These are phyloP conservation scores for Odontophorus gujanensis DNA, from an alignment of 2,113 vertebrate genomes.

Conservation along the genomic window DNA sequence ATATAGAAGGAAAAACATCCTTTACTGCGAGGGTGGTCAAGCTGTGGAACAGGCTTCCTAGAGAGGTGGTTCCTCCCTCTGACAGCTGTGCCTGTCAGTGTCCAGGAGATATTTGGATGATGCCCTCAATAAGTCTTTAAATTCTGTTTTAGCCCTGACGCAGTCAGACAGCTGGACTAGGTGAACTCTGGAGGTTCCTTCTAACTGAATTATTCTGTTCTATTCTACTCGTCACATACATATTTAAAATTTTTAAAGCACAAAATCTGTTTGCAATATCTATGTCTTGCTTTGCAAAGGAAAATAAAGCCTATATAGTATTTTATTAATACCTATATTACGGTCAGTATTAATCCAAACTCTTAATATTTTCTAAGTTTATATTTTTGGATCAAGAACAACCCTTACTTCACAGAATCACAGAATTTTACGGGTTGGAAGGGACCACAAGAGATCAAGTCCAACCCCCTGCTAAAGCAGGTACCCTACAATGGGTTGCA, in stretches of 20 bases:
- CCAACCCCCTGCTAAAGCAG: too few species aligned
- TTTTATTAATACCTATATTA: neutral
- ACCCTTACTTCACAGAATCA: too few species aligned
- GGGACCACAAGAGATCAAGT: too few species aligned
- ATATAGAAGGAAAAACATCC: neutral
- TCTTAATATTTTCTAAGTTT: neutral
- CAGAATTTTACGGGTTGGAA: too few species aligned
- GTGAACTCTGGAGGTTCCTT: neutral
- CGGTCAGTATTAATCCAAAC: neutral
- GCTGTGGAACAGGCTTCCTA: neutral
- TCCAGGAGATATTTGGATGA: neutral
- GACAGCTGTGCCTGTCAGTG: neutral
- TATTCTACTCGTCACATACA: neutral
- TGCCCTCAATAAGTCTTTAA: neutral
- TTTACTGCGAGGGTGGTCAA: neutral
- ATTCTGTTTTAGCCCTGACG: neutral
- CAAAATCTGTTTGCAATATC: neutral
- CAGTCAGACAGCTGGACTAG: neutral
- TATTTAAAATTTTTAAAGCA: neutral
- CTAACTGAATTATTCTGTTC: neutral
- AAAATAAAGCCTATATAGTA: neutral
- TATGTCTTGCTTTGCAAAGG: neutral
- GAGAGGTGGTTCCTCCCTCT: neutral
- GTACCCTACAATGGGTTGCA: too few species aligned
- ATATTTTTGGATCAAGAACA: neutral